Evolutionary conservation across 2,797 vertebrate species (phyloP), one percentile per base, ranked within the genome.

Genomic region (Benthosema pterotum): DNA sequence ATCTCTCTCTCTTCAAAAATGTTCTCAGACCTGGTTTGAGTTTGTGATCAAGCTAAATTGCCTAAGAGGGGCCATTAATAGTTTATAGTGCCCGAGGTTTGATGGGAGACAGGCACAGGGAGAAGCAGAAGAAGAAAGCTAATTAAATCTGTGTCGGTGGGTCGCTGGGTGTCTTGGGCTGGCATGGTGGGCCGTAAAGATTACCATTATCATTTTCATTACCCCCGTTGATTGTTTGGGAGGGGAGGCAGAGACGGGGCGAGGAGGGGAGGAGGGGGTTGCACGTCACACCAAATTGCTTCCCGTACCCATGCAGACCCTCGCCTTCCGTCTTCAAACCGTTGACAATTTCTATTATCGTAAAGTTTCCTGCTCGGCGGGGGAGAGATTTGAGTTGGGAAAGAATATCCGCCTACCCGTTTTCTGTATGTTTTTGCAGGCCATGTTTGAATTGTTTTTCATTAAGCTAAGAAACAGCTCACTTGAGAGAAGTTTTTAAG

Each of bases 191-290:
- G 75, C 82, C 43, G 77, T 89, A 88, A 90, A 89, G 87, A 91
- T 89, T 87, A 90, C 74, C 86, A 88, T 91, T 89, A 91, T 88
- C 85, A 78, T 83, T 87, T 89, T 86, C 87, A 91, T 90, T 89
- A 90, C 82, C 67, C 75, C 6, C 57, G 72, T 67, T 87, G 75
- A 89, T 85, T 86, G 87, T 83, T 84, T 84, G 67, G 83, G 77
- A 73, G 66, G 61, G 67, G 42, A 4, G 12, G 8, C 0, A n/a
- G 14, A 48, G 28, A 16, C n/a, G n/a, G n/a, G n/a, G n/a, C n/a
- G 18, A 18, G 8, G 11, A 6, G n/a, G 13, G 25, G 12, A 42
- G 45, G 46, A n/a, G 43, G 48, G 17, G 6, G 13, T 13, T 18
- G 46, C 63, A 68, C 32, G 57, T 75, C 73, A 65, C 69, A 78